These are phyloP conservation scores for Stomorhina lunata DNA, from an alignment of 2,888 invertebrate species.

Conservation along the genomic window DNA sequence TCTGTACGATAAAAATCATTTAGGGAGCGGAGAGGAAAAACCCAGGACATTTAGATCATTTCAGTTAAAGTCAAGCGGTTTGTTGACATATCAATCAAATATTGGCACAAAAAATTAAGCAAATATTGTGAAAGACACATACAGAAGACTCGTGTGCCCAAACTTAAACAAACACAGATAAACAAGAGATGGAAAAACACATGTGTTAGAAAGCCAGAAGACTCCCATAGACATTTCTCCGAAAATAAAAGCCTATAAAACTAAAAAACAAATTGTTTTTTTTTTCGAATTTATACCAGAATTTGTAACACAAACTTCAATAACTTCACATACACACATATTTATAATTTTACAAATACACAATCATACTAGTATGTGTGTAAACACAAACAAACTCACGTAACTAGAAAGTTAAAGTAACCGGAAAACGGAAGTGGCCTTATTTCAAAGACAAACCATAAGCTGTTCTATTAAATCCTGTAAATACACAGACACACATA, in stretches of 20 bases:
- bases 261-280: conserved; percentile 9
- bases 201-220: background rate
- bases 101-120: conserved; percentile 49
- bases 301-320: background rate
- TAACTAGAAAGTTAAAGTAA: conserved; percentile 46
- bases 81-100: conserved; percentile 66
- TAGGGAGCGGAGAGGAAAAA: background rate
- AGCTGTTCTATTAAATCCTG: conserved; percentile 26
- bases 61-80: conserved; percentile 53
- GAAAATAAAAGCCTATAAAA: no score
- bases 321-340: background rate
- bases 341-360: background rate
- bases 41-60: background rate
- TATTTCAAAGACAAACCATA: conserved; percentile 64
- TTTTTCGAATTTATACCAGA: background rate
- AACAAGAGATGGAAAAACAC: background rate
- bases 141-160: background rate
- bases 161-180: background rate
- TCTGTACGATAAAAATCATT: background rate
- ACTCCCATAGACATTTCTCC: no score
- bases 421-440: conserved; percentile 66
- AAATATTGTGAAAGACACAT: conserved; percentile 5
- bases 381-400: background rate
- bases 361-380: background rate
- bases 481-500: background rate